These are phyloP conservation scores for Tragelaphus scriptus DNA, from an alignment of 2,113 vertebrate genomes.

Conservation along the genomic window DNA sequence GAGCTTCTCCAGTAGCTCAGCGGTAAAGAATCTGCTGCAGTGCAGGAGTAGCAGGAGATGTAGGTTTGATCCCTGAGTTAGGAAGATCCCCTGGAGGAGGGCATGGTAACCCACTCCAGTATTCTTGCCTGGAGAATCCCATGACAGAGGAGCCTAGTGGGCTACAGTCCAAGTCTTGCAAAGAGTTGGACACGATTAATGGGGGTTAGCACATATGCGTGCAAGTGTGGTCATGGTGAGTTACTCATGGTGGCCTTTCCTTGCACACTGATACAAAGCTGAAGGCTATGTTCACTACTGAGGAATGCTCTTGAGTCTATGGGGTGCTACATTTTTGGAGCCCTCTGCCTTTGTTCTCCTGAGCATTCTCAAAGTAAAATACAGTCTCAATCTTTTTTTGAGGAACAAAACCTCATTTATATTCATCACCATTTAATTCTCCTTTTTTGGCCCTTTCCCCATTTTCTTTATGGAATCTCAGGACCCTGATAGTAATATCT, in stretches of 20 bases:
- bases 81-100: neutral
- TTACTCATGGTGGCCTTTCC: neutral
- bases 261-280: neutral
- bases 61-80: neutral
- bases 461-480: neutral
- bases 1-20: neutral
- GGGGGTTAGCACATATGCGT: neutral
- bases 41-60: neutral
- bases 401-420: neutral
- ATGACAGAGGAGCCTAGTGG: neutral
- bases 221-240: neutral
- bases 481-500: neutral
- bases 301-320: neutral
- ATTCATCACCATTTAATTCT: neutral
- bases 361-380: neutral
- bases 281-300: neutral
- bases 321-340: fast-evolving
- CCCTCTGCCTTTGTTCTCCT: neutral
- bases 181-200: fast-evolving
- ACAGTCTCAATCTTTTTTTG: neutral
- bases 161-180: neutral
- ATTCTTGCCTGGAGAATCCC: neutral
- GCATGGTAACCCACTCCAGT: neutral
- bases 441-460: neutral
- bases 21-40: neutral